Percentiles rank a stretch among this genome's conserved stretches.
phyloP scores from a whole-genome alignment of 2,797 vertebrate genomes.

The Spondyliosoma cantharus region DNA sequence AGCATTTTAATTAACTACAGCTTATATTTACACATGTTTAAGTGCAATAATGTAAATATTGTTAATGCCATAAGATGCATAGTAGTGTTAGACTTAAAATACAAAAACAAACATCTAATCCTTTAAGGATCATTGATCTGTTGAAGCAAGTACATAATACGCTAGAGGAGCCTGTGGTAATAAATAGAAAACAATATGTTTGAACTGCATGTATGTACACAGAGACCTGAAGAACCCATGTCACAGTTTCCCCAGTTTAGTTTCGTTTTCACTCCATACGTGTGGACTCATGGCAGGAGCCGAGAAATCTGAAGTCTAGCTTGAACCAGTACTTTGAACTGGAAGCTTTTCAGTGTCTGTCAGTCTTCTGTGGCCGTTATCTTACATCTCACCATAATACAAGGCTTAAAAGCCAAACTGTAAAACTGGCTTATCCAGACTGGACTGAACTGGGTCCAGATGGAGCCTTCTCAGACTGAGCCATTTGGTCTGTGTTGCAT shows the following conservation, averaged over 20 bases:
- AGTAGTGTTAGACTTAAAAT: slow-evolving; percentile 60
- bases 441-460: slow-evolving; percentile 18
- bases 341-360: slow-evolving; percentile 10
- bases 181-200: slow-evolving; percentile 52
- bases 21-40: slow-evolving; percentile 52
- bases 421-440: background rate
- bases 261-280: slow-evolving; percentile 16
- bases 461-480: background rate
- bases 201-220: slow-evolving; percentile 42
- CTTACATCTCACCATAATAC: slow-evolving; percentile 2
- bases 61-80: slow-evolving; percentile 62
- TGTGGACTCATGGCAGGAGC: slow-evolving; percentile 28
- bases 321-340: slow-evolving; percentile 15
- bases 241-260: slow-evolving; percentile 62
- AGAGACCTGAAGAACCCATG: slow-evolving; percentile 49
- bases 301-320: slow-evolving; percentile 28
- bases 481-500: background rate
- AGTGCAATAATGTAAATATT: slow-evolving; percentile 55
- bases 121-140: slow-evolving; percentile 61
- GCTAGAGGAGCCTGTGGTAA: slow-evolving; percentile 51
- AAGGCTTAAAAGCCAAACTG: background rate
- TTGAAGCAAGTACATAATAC: slow-evolving; percentile 35
- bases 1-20: slow-evolving; percentile 59
- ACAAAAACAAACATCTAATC: slow-evolving; percentile 68
- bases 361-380: slow-evolving; percentile 8